These are phyloP conservation scores for Fragum fragum DNA, from an alignment of 2,888 invertebrate species.

Conservation along the genomic window DNA sequence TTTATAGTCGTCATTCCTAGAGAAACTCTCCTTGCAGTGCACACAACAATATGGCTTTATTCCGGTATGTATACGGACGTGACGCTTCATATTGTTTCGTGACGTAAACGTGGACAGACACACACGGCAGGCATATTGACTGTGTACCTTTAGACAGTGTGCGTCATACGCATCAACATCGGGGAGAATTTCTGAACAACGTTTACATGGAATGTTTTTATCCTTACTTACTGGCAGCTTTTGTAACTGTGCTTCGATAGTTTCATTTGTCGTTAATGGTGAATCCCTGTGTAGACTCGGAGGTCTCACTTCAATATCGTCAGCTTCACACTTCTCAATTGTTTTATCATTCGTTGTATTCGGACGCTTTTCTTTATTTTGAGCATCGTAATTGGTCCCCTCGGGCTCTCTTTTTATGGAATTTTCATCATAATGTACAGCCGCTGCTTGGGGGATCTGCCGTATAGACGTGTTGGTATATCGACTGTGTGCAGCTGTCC, in stretches of 20 bases:
- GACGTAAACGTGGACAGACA: constrained; percentile 79
- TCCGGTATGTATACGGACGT: constrained; percentile 79
- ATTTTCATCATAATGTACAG: not conserved
- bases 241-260: constrained; percentile 17
- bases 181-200: constrained; percentile 67
- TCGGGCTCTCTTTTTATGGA: not conserved
- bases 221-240: constrained; percentile 45
- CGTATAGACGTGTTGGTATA: not conserved
- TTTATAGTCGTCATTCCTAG: constrained; percentile 79
- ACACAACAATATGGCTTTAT: constrained; percentile 77
- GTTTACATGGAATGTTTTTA: constrained; percentile 71
- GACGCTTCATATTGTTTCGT: constrained; percentile 78
- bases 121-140: constrained; percentile 74
- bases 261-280: not conserved
- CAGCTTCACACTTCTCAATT: not conserved
- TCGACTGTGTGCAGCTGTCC: not conserved
- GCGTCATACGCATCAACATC: constrained; percentile 70
- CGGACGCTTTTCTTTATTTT: not conserved
- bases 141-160: constrained; percentile 75
- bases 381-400: not conserved
- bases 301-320: not conserved
- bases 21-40: constrained; percentile 75
- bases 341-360: not conserved
- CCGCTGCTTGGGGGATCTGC: not conserved
- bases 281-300: not conserved